Conservation (phyloP, 2,113 vertebrate genomes). For the Brevimyrus niger region DNA sequence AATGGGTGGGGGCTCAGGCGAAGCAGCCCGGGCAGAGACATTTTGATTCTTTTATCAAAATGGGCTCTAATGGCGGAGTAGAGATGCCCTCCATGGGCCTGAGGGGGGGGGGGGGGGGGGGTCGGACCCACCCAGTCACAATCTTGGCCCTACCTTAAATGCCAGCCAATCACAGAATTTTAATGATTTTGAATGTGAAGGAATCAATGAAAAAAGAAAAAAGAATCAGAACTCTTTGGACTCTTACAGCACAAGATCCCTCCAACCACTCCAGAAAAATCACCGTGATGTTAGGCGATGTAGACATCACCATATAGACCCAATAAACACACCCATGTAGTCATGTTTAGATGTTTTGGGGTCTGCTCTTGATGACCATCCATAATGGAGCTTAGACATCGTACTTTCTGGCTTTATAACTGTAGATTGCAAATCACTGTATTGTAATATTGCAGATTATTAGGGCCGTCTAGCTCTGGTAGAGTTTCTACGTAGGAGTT, state of each 20-base stretch:
- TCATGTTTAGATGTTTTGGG: background rate
- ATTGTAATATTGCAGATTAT: background rate
- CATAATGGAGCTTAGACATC: background rate
- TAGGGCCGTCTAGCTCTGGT: background rate
- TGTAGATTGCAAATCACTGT: background rate
- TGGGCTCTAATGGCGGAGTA: background rate
- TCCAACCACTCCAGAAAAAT: background rate
- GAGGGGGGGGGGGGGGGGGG: background rate
- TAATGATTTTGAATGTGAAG: background rate
- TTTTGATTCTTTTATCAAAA: background rate
- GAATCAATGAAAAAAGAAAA: background rate
- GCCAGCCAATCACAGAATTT: background rate
- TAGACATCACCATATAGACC: background rate
- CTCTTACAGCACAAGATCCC: background rate
- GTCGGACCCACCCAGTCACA: background rate
- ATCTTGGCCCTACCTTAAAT: background rate
- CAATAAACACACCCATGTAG: background rate
- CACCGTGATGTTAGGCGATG: background rate
- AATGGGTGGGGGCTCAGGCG: background rate
- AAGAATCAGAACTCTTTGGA: background rate
- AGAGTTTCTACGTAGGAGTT: background rate
- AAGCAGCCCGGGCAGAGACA: background rate
- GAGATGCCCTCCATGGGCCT: background rate
- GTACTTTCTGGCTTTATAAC: background rate
- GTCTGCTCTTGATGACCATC: background rate